phyloP scores from a whole-genome alignment of 2,888 invertebrate species.

The Synergus laeviventris region DNA sequence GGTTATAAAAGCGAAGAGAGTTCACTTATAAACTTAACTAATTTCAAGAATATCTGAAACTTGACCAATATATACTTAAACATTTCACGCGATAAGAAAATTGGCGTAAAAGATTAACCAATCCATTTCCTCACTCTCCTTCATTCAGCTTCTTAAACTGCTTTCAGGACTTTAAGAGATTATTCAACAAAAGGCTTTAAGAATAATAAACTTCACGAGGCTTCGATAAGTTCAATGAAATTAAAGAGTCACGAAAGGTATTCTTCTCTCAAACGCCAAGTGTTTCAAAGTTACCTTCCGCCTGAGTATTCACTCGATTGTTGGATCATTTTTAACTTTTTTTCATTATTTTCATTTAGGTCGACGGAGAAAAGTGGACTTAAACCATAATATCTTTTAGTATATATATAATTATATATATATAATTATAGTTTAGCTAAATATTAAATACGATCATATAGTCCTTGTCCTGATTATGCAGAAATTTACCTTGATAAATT shows the following conservation, averaged over 20 bases:
- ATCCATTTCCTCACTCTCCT: neutral
- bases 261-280: neutral
- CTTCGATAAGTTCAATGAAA: neutral
- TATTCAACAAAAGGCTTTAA: neutral
- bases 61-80: neutral
- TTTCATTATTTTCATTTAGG: neutral
- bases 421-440: too few relatives aligned
- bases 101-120: slow-evolving; percentile 1
- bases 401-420: too few relatives aligned
- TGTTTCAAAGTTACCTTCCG: neutral
- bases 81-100: neutral
- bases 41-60: neutral
- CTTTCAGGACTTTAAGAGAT: neutral
- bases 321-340: neutral
- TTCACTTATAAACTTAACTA: neutral
- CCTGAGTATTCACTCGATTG: neutral
- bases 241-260: neutral
- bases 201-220: neutral
- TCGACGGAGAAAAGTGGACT: neutral
- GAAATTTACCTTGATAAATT: neutral
- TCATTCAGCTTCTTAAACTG: neutral
- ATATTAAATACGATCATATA: neutral
- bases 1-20: neutral
- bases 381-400: too few relatives aligned
- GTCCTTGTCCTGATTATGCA: neutral